phyloP scores from a whole-genome alignment of 2,888 invertebrate species.

The Tenodera sinensis region DNA sequence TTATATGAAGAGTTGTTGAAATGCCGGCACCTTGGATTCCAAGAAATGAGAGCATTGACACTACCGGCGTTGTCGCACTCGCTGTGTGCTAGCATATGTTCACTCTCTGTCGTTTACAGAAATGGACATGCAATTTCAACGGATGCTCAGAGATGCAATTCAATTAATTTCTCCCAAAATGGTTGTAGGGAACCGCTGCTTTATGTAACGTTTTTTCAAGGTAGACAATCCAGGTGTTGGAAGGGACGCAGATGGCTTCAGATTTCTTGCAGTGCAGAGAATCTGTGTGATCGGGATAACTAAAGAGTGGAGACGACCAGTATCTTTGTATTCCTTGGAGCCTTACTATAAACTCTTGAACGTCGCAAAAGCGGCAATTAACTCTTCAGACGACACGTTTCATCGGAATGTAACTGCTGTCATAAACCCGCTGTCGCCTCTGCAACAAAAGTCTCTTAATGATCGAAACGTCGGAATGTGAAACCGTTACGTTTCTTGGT shows the following conservation, averaged over 20 bases:
- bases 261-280: not conserved
- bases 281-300: not conserved
- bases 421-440: not conserved
- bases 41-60: too few relatives aligned
- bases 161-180: not conserved
- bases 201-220: not conserved
- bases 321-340: not conserved
- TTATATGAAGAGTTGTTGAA: too few relatives aligned
- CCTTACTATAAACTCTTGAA: not conserved
- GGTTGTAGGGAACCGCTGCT: not conserved
- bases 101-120: too few relatives aligned
- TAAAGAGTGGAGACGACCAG: not conserved
- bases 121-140: not conserved
- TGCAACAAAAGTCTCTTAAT: not conserved
- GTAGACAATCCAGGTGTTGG: not conserved
- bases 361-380: not conserved
- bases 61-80: too few relatives aligned
- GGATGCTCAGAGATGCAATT: not conserved
- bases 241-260: not conserved
- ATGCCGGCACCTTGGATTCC: too few relatives aligned
- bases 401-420: not conserved
- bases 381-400: not conserved
- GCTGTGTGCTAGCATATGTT: too few relatives aligned
- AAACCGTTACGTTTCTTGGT: not conserved
- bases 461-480: not conserved